A percentile compares a stretch with the other conserved stretches of the same genome.
These are phyloP conservation scores for Caenorhabditis plicata DNA, from an alignment of 2,888 invertebrate species.

Conservation along the genomic window DNA sequence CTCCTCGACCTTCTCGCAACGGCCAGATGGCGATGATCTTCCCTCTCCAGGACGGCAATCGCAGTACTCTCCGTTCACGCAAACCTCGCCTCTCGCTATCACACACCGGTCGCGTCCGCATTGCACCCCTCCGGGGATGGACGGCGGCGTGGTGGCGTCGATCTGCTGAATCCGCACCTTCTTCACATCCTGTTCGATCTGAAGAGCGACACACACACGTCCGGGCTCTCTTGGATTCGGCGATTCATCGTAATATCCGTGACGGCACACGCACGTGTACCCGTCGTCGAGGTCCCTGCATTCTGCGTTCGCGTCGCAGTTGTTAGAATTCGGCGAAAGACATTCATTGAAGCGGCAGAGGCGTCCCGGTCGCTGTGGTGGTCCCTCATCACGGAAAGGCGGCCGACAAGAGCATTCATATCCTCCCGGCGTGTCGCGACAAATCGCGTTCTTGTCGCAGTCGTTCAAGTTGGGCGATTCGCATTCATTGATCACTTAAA, in stretches of 20 bases:
- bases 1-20: slow-evolving; percentile 44
- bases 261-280: slow-evolving; percentile 54
- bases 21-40: slow-evolving; percentile 40
- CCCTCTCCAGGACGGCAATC: slow-evolving; percentile 61
- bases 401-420: slow-evolving; percentile 55
- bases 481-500: slow-evolving; percentile 64
- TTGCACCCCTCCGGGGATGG: slow-evolving; percentile 30
- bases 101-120: slow-evolving; percentile 54
- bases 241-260: slow-evolving; percentile 61
- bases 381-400: slow-evolving; percentile 57
- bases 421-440: slow-evolving; percentile 61
- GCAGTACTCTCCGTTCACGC: slow-evolving; percentile 61
- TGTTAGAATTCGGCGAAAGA: slow-evolving; percentile 45
- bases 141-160: slow-evolving; percentile 11
- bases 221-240: slow-evolving; percentile 56
- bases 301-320: slow-evolving; percentile 57
- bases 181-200: slow-evolving; percentile 27
- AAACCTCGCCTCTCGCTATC: slow-evolving; percentile 50
- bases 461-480: slow-evolving; percentile 64
- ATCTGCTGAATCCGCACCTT: slow-evolving; percentile 23
- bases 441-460: slow-evolving; percentile 61
- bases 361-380: slow-evolving; percentile 47
- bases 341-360: slow-evolving; percentile 63
- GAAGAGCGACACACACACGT: slow-evolving; percentile 55
- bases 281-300: slow-evolving; percentile 60